Percentiles rank a stretch among this genome's conserved stretches.
These are phyloP conservation scores for Amitus sp. DNA, from an alignment of 2,888 invertebrate genomes.

Conservation along the genomic window DNA sequence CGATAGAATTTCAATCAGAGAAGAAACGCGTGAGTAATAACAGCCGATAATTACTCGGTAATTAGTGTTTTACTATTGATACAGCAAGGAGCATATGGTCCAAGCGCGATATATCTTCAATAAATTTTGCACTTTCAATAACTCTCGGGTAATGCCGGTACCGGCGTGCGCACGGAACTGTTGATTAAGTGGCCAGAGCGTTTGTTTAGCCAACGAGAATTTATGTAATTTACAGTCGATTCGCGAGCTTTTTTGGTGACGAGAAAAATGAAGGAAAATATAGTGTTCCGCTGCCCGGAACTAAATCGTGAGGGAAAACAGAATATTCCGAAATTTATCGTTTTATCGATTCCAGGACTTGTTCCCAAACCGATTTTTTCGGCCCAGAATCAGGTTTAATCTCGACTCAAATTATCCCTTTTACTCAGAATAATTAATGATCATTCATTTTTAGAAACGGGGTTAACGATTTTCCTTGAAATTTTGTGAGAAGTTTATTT, in stretches of 20 bases:
- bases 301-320: not conserved
- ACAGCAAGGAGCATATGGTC: slow-evolving; percentile 32
- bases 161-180: slow-evolving; percentile 10
- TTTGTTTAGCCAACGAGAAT: slow-evolving; percentile 24
- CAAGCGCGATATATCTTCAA: slow-evolving; percentile 36
- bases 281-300: not conserved
- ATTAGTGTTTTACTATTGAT: slow-evolving; percentile 32
- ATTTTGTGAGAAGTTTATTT: no score
- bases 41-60: slow-evolving; percentile 37
- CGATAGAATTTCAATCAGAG: slow-evolving; percentile 21
- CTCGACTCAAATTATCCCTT: no score
- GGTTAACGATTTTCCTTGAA: no score
- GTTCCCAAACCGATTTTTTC: no score
- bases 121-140: slow-evolving; percentile 42
- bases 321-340: no score
- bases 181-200: slow-evolving; percentile 37
- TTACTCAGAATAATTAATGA: no score
- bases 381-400: no score
- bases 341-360: no score
- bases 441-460: no score
- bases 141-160: slow-evolving; percentile 28
- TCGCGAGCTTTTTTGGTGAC: slow-evolving; percentile 6
- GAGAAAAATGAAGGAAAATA: slow-evolving; percentile 6
- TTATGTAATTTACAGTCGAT: slow-evolving; percentile 28
- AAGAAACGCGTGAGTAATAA: slow-evolving; percentile 22